Base-by-base conservation (phyloP, 2,888 invertebrate genomes). In the Tenthredo distinguenda region DNA sequence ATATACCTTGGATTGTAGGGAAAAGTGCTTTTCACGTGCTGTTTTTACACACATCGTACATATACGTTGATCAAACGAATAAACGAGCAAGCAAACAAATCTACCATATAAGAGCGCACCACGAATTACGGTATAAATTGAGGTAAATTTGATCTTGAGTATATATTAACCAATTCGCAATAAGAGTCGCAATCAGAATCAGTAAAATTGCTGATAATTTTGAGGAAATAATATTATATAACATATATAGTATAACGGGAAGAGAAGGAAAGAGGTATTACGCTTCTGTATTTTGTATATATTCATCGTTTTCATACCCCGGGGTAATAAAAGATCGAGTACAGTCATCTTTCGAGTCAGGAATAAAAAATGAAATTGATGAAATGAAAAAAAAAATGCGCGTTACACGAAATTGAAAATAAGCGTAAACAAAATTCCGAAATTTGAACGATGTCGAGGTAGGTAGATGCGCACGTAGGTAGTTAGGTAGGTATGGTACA, bases 361-460 rank as follows among this genome's bases (percentile, higher is more conserved):
- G 15, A 74, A 31, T 5, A 31, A 55, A 31, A 50, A 47, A 47
- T 18, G 3, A 71, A 34, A 71, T 15, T 12, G 15, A 72, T 7
- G 21, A 21, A 50, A 31, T 55, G 18, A 12, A 34, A 5, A 10
- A 9, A 26, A 26, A 12, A 21, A 77, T 37, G 18, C 2, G 21
- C 10, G 50, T 18, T 26, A 55, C 50, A 50, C 3, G 31, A 26
- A 31, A 12, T 12, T 21, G 31, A 12, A 68, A 26, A 68, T 26
- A 68, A 12, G 62, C 0, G 62, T 62, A 74, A 74, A 74, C n/a
- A 74, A 21, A 26, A 74, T 74, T 74, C 47, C 47, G 7, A 43
- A 43, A 21, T 3, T 37, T 6, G 15, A 74, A 12, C 12, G 10
- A 74, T 74, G 10, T 50, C 18, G 50, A 50, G 18, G 18, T 50